Evolutionary conservation across 2,113 vertebrate genomes (phyloP).

Genomic region (Origma solitaria): DNA sequence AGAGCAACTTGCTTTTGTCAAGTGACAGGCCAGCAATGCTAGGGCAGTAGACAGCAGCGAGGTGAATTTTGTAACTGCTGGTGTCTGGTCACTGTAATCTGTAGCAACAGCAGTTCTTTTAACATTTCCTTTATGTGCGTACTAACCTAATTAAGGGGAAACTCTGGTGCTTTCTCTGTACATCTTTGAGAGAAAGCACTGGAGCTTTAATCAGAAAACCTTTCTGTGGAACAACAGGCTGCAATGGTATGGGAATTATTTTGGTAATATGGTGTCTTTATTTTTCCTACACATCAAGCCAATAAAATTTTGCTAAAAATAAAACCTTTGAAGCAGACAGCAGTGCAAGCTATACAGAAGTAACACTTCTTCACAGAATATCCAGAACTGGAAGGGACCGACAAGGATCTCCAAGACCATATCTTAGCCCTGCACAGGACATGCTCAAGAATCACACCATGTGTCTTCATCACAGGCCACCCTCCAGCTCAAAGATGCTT

Average conservation of each 20-base stretch:
- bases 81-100: not conserved
- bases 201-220: not conserved
- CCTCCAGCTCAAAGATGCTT: not conserved
- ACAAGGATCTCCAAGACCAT: not conserved
- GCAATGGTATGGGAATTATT: not conserved
- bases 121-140: not conserved
- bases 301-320: not conserved
- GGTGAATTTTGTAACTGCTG: not conserved
- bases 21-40: not conserved
- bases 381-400: not conserved
- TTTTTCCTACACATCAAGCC: not conserved
- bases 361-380: not conserved
- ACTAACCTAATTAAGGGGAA: not conserved
- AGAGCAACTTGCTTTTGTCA: not conserved
- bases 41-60: not conserved
- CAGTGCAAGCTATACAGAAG: not conserved
- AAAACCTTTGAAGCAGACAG: not conserved
- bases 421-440: not conserved
- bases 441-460: not conserved
- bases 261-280: not conserved
- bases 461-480: not conserved
- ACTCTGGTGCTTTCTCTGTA: not conserved
- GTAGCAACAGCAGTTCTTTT: not conserved
- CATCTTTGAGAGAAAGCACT: not conserved
- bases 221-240: not conserved